Evolutionary conservation across 1,140 invertebrate genomes (phyloP).

Genomic region (Oryzaephilus surinamensis): DNA sequence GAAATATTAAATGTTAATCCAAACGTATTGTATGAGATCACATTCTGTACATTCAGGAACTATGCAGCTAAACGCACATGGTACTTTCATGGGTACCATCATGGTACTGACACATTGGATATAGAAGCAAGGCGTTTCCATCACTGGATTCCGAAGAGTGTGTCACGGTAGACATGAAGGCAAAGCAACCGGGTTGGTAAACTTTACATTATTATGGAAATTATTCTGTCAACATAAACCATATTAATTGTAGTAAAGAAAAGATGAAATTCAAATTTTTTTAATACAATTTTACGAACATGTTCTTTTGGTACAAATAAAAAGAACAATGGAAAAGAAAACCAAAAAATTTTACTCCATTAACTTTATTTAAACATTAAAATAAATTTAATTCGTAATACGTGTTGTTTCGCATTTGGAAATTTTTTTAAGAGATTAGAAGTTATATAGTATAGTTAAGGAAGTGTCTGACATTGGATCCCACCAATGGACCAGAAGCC

Average conservation of each 20-base stretch:
- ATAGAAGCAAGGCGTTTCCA: constrained; percentile 6
- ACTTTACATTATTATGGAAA: too few species aligned
- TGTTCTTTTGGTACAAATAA: too few species aligned
- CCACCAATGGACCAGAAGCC: constrained; percentile 10
- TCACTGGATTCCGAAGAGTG: constrained; percentile 13
- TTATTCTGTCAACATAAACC: too few species aligned
- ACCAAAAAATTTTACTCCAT: background rate
- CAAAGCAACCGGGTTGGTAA: too few species aligned
- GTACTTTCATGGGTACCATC: constrained; percentile 19
- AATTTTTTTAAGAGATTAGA: background rate
- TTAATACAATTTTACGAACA: too few species aligned
- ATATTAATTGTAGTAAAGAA: too few species aligned
- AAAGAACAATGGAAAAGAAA: too few species aligned
- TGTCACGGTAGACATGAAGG: constrained; percentile 18
- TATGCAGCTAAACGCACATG: too few species aligned
- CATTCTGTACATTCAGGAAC: too few species aligned
- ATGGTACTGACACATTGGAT: constrained; percentile 22
- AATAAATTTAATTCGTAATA: background rate
- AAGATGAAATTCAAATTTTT: too few species aligned
- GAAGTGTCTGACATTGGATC: background rate
- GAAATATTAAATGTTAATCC: too few species aligned
- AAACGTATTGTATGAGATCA: too few species aligned
- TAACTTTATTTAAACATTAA: background rate
- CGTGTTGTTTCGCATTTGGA: background rate
- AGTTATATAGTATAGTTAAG: background rate